These are phyloP conservation scores for Falcunculus frontatus DNA, from an alignment of 2,113 vertebrate genomes.

Conservation along the genomic window DNA sequence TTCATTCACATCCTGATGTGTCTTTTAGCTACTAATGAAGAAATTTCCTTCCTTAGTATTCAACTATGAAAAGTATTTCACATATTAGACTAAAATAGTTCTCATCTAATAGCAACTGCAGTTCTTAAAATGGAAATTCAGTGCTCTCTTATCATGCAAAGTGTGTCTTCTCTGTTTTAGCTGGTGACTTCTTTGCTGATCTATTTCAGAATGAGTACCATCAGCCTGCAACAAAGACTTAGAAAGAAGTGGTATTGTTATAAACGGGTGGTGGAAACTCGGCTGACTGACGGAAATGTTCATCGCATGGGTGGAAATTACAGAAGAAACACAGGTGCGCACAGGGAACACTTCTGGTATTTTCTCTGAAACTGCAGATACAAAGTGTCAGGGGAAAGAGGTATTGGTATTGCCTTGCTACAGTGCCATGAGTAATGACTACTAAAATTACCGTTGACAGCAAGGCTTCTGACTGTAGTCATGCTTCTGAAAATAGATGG, in stretches of 20 bases:
- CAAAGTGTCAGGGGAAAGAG: not conserved
- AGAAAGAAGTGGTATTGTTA: not conserved
- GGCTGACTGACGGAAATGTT: not conserved
- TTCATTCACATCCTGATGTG: not conserved
- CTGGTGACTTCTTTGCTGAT: not conserved
- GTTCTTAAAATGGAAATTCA: not conserved
- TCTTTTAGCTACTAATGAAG: not conserved
- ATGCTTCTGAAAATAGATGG: slow-evolving; percentile 8
- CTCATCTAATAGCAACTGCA: not conserved
- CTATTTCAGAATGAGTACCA: not conserved
- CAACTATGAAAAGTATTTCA: not conserved
- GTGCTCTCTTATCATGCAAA: not conserved
- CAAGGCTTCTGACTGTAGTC: not conserved
- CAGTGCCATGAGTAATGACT: slow-evolving; percentile 18
- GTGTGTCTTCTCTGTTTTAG: not conserved
- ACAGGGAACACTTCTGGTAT: not conserved
- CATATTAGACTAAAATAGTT: not conserved
- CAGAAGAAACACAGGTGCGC: not conserved
- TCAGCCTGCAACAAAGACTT: not conserved
- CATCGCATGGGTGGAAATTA: not conserved
- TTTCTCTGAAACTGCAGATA: not conserved
- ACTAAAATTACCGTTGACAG: slow-evolving; percentile 27
- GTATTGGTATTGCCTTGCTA: not conserved
- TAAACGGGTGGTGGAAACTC: not conserved
- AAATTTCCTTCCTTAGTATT: not conserved